Base-by-base conservation (phyloP, 2,797 vertebrate genomes). In the Hapalemur alaotrensis region DNA sequence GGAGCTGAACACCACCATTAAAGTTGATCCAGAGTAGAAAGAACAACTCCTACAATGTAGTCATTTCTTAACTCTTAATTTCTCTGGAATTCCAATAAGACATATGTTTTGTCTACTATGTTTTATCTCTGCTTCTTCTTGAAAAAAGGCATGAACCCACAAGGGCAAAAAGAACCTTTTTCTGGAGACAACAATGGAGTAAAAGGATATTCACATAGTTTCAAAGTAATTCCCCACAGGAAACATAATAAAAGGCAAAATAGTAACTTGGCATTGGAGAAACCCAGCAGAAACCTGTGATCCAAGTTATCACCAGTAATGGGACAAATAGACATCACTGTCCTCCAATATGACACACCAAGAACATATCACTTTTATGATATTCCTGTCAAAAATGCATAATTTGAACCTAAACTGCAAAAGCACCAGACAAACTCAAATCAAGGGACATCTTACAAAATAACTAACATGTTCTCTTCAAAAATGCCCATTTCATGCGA, bases 1-100 rank as follows among this genome's bases (percentile, higher is more conserved):
- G 91, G 95, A 94, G 85, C 84, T 52, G 78, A 95, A 83, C 52
- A 86, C 43, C 65, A 83, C 30, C 22, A 41, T 52, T 72, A 79
- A 78, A 91, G 82, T 81, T 75, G 95, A 96, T 35, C 61, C 30
- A 30, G 41, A 52, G 80, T 93, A 54, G 80, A 50, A 81, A 95
- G 59, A 79, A 14, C 0, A 13, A 43, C 38, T 52, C 73, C 43
- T 43, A 69, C 12, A 30, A 23, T 4, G 15, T 14, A 54, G 25
- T 52, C 43, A 57, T n/a, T 96, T 87, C 88, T 88, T 30, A 52
- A 80, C 25, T 89, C 61, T 69, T 79, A 59, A 85, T 67, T 95
- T 84, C 48, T 61, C 81, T 85, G 41, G 41, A 84, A 90, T 92
- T 92, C 41, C 67, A 94, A 1, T 38, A 84, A 82, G 48, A 25